A percentile compares a stretch with the other conserved stretches of the same genome.
These are phyloP conservation scores for Ceriagrion tenellum DNA, from an alignment of 2,888 invertebrate genomes.

Conservation along the genomic window DNA sequence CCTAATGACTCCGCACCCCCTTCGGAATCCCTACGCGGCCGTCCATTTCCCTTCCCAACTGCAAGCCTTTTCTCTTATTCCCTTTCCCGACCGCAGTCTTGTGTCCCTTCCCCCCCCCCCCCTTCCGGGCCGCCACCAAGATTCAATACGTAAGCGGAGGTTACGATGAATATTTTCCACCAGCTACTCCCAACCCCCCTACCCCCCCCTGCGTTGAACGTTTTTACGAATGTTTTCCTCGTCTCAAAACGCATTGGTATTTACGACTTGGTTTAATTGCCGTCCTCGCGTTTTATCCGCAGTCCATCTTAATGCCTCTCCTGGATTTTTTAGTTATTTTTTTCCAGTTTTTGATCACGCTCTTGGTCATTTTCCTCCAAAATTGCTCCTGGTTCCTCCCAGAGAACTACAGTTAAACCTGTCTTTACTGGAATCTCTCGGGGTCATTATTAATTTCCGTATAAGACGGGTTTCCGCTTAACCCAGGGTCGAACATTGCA, in stretches of 20 bases:
- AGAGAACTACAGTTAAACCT: too few relatives aligned
- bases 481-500: too few relatives aligned
- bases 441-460: too few relatives aligned
- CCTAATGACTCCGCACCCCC: constrained; percentile 57
- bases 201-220: background rate
- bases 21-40: background rate
- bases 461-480: too few relatives aligned
- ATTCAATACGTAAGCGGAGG: constrained; percentile 19
- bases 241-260: background rate
- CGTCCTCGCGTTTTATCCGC: background rate
- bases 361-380: background rate
- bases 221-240: constrained; percentile 17
- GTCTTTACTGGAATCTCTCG: too few relatives aligned
- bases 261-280: background rate
- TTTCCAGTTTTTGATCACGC: background rate
- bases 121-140: background rate
- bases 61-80: background rate
- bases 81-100: background rate
- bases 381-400: background rate
- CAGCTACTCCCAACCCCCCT: too few relatives aligned
- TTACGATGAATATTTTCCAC: constrained; percentile 19
- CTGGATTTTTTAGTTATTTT: background rate
- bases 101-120: background rate
- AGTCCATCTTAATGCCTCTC: background rate
- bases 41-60: background rate